Base-by-base conservation (phyloP, 2,888 invertebrate species). In the Aporophyla nigra region DNA sequence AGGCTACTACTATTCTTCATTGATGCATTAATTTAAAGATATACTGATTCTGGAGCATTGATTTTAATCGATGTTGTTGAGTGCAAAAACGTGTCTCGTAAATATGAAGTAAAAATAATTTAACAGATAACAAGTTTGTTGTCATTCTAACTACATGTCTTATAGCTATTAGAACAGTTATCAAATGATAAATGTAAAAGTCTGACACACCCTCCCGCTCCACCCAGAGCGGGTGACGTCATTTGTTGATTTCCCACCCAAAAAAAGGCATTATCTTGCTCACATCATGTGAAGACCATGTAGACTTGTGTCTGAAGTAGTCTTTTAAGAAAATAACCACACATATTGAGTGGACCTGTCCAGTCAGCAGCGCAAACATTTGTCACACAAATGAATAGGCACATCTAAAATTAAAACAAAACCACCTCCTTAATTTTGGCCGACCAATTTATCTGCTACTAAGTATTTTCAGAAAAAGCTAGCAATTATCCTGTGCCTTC, bases 1-100 rank as follows among this genome's bases (percentile, higher is more conserved):
- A 74, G 74, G 68, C 65, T 62, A 33, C 33, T 33, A 33, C 33
- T 33, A 33, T 33, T 68, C 76, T 83, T 83, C 73, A 74, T 75
- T 82, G 75, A 66, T 83, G 67, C 71, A 76, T 84, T 72, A 85
- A 82, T 84, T 79, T 61, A 84, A 43, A 74, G 56, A 76, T 82
- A 71, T n/a, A 74, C 71, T 43, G 53, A 65, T 63, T 56, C 53
- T 7, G 54, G 16, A 56, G 54, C 51, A 53, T 33, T 76, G 49
- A 54, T 68, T 67, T 76, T 53, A 76, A 63, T 68, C 76, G 63
- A 49, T 58, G n/a, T 24, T 58, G 19, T 21, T 46, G 12, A 80
- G 51, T 58, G 62, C 58, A 27, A 73, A 70, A 27, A 40, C 12
- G n/a, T 75, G 51, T 51, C 27, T 53, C 40, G 16, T 21, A 21